Conservation (phyloP, 1,140 invertebrate genomes). For the Cephus cinctus region DNA sequence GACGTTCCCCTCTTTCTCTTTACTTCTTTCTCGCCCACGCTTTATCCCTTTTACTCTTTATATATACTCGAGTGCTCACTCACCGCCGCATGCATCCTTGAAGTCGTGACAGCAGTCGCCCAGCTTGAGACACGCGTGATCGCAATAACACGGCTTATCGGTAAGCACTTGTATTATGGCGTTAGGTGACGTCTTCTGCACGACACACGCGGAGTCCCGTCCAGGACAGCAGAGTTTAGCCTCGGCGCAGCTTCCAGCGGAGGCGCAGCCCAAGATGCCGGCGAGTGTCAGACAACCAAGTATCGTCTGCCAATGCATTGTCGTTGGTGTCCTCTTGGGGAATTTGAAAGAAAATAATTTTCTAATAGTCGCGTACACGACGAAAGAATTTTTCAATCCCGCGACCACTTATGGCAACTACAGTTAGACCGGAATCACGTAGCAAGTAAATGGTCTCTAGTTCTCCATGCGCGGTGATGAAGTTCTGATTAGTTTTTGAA, state of each 20-base stretch:
- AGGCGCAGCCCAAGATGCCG: slow-evolving; percentile 8
- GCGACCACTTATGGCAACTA: slow-evolving; percentile 3
- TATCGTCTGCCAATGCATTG: not conserved
- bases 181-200: slow-evolving; percentile 74
- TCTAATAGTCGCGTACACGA: slow-evolving; percentile 7
- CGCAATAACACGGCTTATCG: slow-evolving; percentile 81
- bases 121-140: slow-evolving; percentile 77
- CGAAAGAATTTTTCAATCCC: slow-evolving; percentile 7
- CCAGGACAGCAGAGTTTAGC: slow-evolving; percentile 73
- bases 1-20: slow-evolving; percentile 3
- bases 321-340: not conserved
- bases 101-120: slow-evolving; percentile 81
- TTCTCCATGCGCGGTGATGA: slow-evolving; percentile 6
- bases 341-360: not conserved
- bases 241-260: slow-evolving; percentile 64
- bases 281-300: slow-evolving; percentile 7
- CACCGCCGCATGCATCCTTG: slow-evolving; percentile 78
- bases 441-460: not conserved
- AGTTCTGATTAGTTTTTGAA: not conserved
- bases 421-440: slow-evolving; percentile 6
- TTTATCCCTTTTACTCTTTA: slow-evolving; percentile 6
- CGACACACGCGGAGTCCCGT: slow-evolving; percentile 77
- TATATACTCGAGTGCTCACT: slow-evolving; percentile 28
- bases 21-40: slow-evolving; percentile 1
- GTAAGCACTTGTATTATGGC: slow-evolving; percentile 75